These are phyloP conservation scores for Betta splendens DNA, from an alignment of 2,797 vertebrate genomes.

Conservation along the genomic window DNA sequence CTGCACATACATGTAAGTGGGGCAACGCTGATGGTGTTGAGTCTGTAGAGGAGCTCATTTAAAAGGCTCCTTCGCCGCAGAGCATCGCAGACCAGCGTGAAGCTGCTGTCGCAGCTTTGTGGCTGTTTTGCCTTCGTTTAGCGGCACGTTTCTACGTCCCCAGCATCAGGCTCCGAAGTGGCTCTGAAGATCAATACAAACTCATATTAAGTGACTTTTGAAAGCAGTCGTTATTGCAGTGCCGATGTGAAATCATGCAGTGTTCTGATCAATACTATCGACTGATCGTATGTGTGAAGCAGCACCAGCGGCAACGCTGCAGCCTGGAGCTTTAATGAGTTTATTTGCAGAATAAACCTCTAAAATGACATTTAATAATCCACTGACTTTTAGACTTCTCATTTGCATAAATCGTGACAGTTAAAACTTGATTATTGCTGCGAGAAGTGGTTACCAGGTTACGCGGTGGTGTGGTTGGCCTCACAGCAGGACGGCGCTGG, in stretches of 20 bases:
- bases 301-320: neutral
- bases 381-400: too few species aligned
- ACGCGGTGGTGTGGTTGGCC: too few species aligned
- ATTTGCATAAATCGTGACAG: neutral
- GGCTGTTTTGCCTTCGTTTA: neutral
- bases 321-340: neutral
- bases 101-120: neutral
- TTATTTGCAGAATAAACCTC: neutral
- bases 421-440: neutral
- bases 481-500: too few species aligned
- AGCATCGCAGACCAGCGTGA: conserved; percentile 8
- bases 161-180: conserved; percentile 26
- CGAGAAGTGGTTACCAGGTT: too few species aligned
- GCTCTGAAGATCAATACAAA: conserved; percentile 32
- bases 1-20: neutral
- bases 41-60: too few species aligned
- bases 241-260: neutral
- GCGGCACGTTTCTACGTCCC: too few species aligned
- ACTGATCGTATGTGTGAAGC: neutral
- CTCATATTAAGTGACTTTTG: conserved; percentile 36
- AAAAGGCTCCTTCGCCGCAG: conserved; percentile 1
- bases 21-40: too few species aligned
- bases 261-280: conserved; percentile 15
- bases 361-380: neutral
- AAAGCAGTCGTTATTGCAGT: neutral